A percentile compares a stretch with the other conserved stretches of the same genome.
Conservation (phyloP, 2,113 vertebrate species). For the Paedocypris sp. region DNA sequence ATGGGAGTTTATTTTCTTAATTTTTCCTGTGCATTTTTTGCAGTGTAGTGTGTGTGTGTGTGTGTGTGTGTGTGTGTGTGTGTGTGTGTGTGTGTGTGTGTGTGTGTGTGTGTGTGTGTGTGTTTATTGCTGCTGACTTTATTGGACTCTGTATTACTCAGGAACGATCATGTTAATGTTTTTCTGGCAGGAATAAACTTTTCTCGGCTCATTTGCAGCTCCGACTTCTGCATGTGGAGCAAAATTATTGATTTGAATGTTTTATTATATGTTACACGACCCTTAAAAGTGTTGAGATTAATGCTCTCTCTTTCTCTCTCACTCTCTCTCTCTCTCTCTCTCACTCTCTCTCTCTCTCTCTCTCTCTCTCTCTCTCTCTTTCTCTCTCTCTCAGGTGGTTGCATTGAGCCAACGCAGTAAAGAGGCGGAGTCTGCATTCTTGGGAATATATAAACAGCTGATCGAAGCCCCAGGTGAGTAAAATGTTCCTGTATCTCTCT, state of each 20-base stretch:
- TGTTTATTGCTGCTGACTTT: constrained; percentile 2
- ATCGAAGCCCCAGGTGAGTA: constrained; percentile 90
- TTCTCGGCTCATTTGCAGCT: not conserved
- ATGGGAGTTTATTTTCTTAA: too few species aligned
- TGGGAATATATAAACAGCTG: constrained; percentile 91
- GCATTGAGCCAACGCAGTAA: constrained; percentile 92
- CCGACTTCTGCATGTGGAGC: not conserved
- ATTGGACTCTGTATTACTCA: not conserved
- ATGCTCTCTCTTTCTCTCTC: not conserved
- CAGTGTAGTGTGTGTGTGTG: too few species aligned
- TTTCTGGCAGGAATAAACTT: not conserved
- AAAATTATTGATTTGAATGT: constrained; percentile 7
- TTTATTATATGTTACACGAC: not conserved
- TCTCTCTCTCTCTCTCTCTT: not conserved
- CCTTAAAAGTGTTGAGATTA: constrained; percentile 1
- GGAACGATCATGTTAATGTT: constrained; percentile 1
- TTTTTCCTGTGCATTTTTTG: too few species aligned
- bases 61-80: too few species aligned
- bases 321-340: constrained; percentile 39
- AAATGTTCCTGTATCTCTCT: too few species aligned
- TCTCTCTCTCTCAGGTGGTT: constrained; percentile 74
- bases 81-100: too few species aligned
- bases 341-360: constrained; percentile 41
- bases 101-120: not conserved
- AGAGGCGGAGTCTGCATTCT: constrained; percentile 92